These are phyloP conservation scores for Uromys caudimaculatus DNA, from an alignment of 2,797 vertebrate species.

Conservation along the genomic window DNA sequence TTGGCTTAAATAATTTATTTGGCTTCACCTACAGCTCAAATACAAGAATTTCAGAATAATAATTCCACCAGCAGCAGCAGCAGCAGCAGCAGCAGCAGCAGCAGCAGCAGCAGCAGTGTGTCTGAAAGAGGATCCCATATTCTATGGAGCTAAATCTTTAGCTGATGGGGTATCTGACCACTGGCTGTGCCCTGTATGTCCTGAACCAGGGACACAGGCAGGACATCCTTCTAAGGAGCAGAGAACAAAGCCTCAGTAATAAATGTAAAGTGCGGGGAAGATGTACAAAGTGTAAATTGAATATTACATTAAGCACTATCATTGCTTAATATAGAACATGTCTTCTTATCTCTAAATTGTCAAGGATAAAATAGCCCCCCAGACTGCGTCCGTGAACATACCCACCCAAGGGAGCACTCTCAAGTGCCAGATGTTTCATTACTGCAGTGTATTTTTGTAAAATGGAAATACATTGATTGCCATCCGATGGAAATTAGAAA, in stretches of 20 bases:
- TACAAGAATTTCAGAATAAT: not conserved
- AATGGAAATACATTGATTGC: constrained; percentile 79
- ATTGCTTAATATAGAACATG: constrained; percentile 12
- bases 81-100: not conserved
- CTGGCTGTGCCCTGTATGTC: not conserved
- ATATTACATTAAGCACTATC: not conserved
- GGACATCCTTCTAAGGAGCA: not conserved
- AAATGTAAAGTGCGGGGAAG: not conserved
- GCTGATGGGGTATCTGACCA: not conserved
- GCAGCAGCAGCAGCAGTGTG: not conserved
- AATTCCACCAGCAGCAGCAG: not conserved
- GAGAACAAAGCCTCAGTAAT: not conserved
- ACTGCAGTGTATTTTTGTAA: constrained; percentile 76
- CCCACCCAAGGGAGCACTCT: constrained; percentile 58
- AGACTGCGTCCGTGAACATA: constrained; percentile 40
- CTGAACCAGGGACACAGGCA: not conserved
- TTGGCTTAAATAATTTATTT: not conserved
- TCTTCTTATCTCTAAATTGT: constrained; percentile 26
- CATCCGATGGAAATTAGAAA: constrained; percentile 72
- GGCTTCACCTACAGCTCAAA: not conserved
- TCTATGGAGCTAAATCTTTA: not conserved
- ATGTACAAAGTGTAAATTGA: not conserved
- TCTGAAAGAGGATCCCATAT: not conserved
- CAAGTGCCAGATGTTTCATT: constrained; percentile 74
- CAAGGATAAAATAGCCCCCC: constrained; percentile 19